These are phyloP conservation scores for Coreius guichenoti DNA, from an alignment of 2,797 vertebrate genomes.

Conservation along the genomic window DNA sequence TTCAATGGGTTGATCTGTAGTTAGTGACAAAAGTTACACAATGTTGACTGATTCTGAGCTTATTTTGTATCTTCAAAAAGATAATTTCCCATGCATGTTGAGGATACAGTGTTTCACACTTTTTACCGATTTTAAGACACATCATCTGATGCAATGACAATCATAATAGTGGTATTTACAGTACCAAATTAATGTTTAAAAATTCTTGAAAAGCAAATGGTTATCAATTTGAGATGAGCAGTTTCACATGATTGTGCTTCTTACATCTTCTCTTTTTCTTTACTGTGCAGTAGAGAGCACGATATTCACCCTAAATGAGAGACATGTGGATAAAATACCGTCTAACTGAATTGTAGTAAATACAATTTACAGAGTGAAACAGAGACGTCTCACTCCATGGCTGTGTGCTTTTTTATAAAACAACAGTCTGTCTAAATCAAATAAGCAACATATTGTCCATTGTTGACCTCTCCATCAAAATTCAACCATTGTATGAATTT, in stretches of 20 bases:
- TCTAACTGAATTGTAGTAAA: constrained; percentile 57
- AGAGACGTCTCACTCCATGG: constrained; percentile 12
- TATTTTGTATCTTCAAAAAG: not conserved
- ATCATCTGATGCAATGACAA: not conserved
- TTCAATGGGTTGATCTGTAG: not conserved
- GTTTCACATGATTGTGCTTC: constrained; percentile 1
- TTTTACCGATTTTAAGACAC: not conserved
- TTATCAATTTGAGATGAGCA: not conserved
- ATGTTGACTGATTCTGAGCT: not conserved
- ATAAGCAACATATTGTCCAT: constrained; percentile 35
- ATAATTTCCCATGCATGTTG: not conserved
- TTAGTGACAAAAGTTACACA: not conserved
- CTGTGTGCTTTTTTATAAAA: constrained; percentile 11
- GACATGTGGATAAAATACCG: constrained; percentile 43
- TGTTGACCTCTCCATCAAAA: constrained; percentile 14
- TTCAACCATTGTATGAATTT: not conserved
- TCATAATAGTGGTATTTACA: not conserved
- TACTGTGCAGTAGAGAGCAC: not conserved
- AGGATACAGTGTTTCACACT: not conserved
- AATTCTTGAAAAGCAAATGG: not conserved
- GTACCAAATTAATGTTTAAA: not conserved
- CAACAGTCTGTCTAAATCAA: constrained; percentile 27
- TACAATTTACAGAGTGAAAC: constrained; percentile 46
- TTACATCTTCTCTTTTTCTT: constrained; percentile 15
- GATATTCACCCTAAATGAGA: constrained; percentile 37